phyloP scores from a whole-genome alignment of 2,797 vertebrate genomes.

The Leuciscus waleckii region DNA sequence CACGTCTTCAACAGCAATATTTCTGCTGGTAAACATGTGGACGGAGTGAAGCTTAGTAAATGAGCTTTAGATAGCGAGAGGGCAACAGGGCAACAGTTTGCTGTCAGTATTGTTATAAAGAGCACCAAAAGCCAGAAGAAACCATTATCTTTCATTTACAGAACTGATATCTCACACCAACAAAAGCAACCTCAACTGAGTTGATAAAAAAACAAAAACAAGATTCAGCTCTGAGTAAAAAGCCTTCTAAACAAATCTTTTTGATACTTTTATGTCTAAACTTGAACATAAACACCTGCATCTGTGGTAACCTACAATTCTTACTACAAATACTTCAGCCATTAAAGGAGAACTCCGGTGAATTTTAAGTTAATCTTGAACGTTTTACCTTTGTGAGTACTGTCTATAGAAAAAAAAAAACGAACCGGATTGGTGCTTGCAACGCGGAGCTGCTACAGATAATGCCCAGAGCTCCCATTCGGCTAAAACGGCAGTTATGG shows the following conservation, averaged over 20 bases:
- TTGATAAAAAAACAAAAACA: neutral
- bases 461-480: too few relatives aligned
- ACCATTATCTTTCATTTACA: neutral
- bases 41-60: conserved; percentile 41
- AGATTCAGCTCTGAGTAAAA: neutral
- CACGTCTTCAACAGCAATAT: conserved; percentile 3
- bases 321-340: neutral
- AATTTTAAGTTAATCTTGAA: too few relatives aligned
- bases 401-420: too few relatives aligned
- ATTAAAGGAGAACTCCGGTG: neutral
- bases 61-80: conserved; percentile 12
- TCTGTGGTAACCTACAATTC: neutral
- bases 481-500: too few relatives aligned
- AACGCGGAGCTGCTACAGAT: too few relatives aligned
- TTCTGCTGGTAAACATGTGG: conserved; percentile 32
- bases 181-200: neutral
- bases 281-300: neutral
- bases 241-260: neutral
- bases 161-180: neutral
- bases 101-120: neutral
- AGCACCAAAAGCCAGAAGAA: conserved; percentile 14
- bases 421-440: too few relatives aligned
- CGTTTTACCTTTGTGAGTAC: too few relatives aligned
- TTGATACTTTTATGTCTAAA: neutral
- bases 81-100: conserved; percentile 9